These are phyloP conservation scores for Elaphurus davidianus DNA, from an alignment of 2,113 vertebrate genomes.

Conservation along the genomic window DNA sequence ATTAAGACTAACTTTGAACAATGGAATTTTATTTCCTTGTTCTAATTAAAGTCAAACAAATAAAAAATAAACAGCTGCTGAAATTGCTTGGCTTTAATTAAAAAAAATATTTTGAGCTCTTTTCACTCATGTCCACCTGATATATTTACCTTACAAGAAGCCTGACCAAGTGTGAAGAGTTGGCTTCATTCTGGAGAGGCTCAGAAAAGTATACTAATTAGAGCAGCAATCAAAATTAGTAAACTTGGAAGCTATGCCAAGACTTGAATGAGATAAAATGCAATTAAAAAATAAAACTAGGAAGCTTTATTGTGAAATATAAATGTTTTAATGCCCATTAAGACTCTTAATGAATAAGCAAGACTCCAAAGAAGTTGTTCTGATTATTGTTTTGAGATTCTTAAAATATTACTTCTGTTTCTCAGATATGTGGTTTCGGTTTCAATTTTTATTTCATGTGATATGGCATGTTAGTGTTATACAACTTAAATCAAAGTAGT, in stretches of 20 bases:
- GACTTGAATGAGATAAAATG: slow-evolving; percentile 13
- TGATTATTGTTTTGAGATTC: neutral
- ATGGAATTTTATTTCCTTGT: slow-evolving; percentile 57
- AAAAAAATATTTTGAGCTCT: neutral
- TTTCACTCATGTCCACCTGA: slow-evolving; percentile 17
- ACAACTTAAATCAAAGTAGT: neutral
- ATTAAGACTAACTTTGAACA: slow-evolving; percentile 68
- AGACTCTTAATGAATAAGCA: neutral
- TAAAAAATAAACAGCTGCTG: slow-evolving; percentile 58
- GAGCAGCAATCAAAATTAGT: slow-evolving; percentile 38
- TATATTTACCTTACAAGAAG: slow-evolving; percentile 33
- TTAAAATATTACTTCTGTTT: neutral
- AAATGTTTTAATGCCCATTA: slow-evolving; percentile 36
- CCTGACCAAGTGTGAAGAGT: neutral
- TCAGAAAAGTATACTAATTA: slow-evolving; percentile 35
- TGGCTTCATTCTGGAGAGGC: neutral
- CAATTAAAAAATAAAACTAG: slow-evolving; percentile 39
- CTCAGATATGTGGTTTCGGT: neutral
- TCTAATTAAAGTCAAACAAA: slow-evolving; percentile 70
- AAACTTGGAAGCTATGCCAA: slow-evolving; percentile 52
- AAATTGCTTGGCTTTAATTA: slow-evolving; percentile 40
- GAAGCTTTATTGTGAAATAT: slow-evolving; percentile 27
- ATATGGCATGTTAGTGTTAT: neutral
- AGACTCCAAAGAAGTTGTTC: neutral
- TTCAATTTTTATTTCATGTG: neutral